Conservation (phyloP, 1,140 invertebrate species). For the Chironomus tepperi region DNA sequence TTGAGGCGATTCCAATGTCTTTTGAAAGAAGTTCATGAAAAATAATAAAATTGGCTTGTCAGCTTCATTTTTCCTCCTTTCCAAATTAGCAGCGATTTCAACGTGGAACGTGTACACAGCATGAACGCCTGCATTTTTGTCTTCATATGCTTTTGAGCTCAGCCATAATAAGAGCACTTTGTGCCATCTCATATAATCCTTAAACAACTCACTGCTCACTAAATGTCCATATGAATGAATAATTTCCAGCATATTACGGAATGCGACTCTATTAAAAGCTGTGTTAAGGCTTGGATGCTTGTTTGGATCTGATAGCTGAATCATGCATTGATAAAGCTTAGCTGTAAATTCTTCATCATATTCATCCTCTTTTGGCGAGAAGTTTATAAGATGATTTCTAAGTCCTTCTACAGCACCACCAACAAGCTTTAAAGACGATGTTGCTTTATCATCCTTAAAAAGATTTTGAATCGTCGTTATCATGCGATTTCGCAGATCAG, state of each 20-base stretch:
- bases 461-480: neutral
- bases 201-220: constrained; percentile 29
- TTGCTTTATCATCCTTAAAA: neutral
- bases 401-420: neutral
- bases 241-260: neutral
- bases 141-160: constrained; percentile 27
- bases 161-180: constrained; percentile 28
- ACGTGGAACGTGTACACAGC: constrained; percentile 37
- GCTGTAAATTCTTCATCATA: neutral
- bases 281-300: neutral
- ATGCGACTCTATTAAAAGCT: neutral
- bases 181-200: constrained; percentile 37
- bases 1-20: constrained; percentile 26
- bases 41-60: constrained; percentile 31
- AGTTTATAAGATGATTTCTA: neutral
- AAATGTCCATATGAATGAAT: neutral
- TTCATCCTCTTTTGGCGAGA: neutral
- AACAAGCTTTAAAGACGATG: neutral
- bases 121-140: constrained; percentile 30
- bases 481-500: neutral
- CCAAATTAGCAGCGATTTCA: constrained; percentile 32
- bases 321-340: neutral
- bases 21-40: constrained; percentile 29
- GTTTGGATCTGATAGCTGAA: neutral
- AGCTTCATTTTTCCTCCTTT: constrained; percentile 27